Evolutionary conservation across 2,113 vertebrate genomes (phyloP), one percentile per base, ranked within the genome.

Genomic region (Oncorhynchus tshawytscha): DNA sequence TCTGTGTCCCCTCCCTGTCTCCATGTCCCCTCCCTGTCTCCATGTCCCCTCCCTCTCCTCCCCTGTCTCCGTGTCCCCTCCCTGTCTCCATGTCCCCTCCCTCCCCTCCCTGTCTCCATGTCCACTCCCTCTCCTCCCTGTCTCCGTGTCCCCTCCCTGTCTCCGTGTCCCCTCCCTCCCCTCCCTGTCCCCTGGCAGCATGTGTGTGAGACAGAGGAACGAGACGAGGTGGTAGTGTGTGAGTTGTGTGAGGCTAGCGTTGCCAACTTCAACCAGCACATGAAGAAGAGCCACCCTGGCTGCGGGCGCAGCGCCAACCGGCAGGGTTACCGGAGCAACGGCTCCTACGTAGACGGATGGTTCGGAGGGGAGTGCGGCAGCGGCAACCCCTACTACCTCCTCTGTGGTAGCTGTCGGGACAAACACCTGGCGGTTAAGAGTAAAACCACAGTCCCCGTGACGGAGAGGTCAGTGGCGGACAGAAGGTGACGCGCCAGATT

Each of bases 321-420:
- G 0, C 98, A 99, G 79, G 98, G 98, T 27, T 99, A 99, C 78
- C 96, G 98, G 8, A 99, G 98, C 90, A 99, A 99, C 1, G 98
- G 98, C 75, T 98, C 97, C 70, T 99, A 99, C 0, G 98, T 99
- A 25, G 98, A 99, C 8, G 98, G 98, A 68, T 99, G 98, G 98
- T 99, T 99, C 0, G 98, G 98, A 1, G 98, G 98, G 0, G 97
- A 99, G 90, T 99, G 98, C 1, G 98, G 98, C 20, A 99, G 96
- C 0, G 98, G 98, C 1, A 99, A 99, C 82, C 98, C 98, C 0
- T 99, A 99, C 87, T 99, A 99, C 83, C 88, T 99, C 20, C 85
- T 99, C 0, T 99, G 98, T 2, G 95, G 96, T 2, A 88, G 92
- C 92, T 99, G 98, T 92, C 93, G 98, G 9, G 97, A 99, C 75